These are phyloP conservation scores for Tiliacea citrago DNA, from an alignment of 2,888 invertebrate genomes.

Conservation along the genomic window DNA sequence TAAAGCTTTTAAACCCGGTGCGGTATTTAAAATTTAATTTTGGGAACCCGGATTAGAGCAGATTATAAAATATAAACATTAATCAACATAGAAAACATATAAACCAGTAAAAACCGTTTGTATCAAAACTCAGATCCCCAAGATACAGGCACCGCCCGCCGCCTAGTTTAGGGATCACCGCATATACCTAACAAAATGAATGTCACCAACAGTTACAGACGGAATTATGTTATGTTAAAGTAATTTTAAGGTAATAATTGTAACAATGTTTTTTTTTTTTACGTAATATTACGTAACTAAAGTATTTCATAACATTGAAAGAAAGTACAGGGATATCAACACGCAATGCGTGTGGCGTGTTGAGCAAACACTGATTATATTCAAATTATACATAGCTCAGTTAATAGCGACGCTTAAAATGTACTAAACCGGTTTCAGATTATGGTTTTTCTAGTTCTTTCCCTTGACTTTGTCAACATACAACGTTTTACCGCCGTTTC, in stretches of 20 bases:
- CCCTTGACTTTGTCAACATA: not conserved
- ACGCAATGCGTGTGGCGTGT: constrained; percentile 49
- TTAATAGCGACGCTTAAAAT: constrained; percentile 14
- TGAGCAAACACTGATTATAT: constrained; percentile 18
- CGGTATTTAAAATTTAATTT: not conserved
- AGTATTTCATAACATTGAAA: constrained; percentile 43
- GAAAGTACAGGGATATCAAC: constrained; percentile 33
- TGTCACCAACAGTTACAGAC: no score
- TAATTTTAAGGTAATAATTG: no score
- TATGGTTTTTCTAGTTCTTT: not conserved
- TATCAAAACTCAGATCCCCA: no score
- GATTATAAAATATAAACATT: constrained; percentile 11
- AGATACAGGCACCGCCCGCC: no score
- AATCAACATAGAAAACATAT: constrained; percentile 15
- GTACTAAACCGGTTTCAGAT: constrained; percentile 11
- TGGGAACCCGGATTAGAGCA: constrained; percentile 2
- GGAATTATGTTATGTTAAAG: no score
- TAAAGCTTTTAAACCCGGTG: not conserved
- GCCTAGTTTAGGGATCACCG: no score
- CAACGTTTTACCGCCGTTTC: not conserved
- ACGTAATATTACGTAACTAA: constrained; percentile 34
- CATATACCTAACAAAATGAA: no score
- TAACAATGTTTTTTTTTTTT: no score
- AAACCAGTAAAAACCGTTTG: no score
- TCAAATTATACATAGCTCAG: constrained; percentile 12